Conservation (phyloP, 1,140 invertebrate genomes). For the Euschistus heros region DNA sequence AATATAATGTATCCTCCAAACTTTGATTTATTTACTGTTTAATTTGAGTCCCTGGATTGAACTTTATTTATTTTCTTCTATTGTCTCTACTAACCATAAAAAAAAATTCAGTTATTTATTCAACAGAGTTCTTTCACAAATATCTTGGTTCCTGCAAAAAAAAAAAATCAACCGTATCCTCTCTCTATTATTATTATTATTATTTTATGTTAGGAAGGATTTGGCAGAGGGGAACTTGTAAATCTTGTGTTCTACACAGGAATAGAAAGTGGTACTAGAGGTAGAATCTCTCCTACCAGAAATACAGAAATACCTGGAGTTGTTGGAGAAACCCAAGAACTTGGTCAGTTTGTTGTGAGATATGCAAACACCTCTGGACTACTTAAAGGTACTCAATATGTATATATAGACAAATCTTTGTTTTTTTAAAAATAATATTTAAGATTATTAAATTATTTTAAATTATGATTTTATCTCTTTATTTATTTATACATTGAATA, state of each 20-base stretch:
- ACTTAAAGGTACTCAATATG: not conserved
- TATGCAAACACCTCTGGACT: conserved; percentile 33
- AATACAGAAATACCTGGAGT: conserved; percentile 53
- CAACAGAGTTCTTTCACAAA: no score
- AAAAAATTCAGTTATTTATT: no score
- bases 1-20: no score
- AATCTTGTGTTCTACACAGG: conserved; percentile 68
- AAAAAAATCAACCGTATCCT: no score
- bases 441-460: not conserved
- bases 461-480: not conserved
- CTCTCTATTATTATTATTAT: no score
- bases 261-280: conserved; percentile 55
- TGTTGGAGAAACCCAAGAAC: conserved; percentile 58
- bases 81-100: no score
- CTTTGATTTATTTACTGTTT: no score
- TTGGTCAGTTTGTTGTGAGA: conserved; percentile 65
- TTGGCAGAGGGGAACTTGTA: conserved; percentile 41
- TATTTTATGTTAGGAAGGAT: conserved; percentile 31
- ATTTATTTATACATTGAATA: no score
- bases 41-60: no score
- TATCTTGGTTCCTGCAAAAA: no score
- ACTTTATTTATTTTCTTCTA: no score
- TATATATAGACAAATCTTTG: not conserved
- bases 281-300: conserved; percentile 41
- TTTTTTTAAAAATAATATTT: not conserved